phyloP scores from a whole-genome alignment of 92 coral and sea anemone species.

The Palythoa heliodiscus region DNA sequence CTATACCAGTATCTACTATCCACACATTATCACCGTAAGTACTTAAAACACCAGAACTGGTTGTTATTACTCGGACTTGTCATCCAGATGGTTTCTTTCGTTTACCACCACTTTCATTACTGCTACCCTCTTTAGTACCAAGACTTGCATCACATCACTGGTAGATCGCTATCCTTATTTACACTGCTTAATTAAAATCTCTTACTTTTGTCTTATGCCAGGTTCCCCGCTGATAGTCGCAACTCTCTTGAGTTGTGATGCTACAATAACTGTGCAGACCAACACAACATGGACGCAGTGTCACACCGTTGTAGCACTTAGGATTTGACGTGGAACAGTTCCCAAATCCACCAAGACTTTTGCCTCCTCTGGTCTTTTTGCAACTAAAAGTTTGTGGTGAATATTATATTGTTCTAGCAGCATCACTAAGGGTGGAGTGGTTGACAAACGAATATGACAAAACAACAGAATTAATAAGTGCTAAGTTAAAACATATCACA shows the following conservation, averaged over 20 bases:
- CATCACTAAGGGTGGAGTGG: no score
- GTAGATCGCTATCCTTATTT: neutral
- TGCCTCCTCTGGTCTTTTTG: slow-evolving; percentile 7
- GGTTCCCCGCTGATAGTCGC: slow-evolving; percentile 57
- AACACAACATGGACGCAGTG: slow-evolving; percentile 79
- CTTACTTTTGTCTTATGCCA: slow-evolving; percentile 78
- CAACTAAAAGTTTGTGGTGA: slow-evolving; percentile 2
- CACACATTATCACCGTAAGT: no score
- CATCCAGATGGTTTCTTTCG: neutral
- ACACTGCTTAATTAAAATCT: neutral
- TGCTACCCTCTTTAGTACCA: neutral
- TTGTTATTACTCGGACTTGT: no score
- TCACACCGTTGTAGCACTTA: slow-evolving; percentile 60
- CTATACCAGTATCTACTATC: neutral
- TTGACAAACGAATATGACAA: no score
- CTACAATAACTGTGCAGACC: slow-evolving; percentile 71
- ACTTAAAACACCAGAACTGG: no score
- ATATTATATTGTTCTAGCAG: neutral
- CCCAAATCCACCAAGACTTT: slow-evolving; percentile 31
- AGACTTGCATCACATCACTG: neutral
- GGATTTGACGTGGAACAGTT: slow-evolving; percentile 52
- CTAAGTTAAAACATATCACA: no score
- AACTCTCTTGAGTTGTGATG: slow-evolving; percentile 57
- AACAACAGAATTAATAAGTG: no score
- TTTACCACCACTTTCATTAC: neutral